Base-by-base conservation (phyloP, 1,140 invertebrate genomes). In the Sitophilus oryzae region DNA sequence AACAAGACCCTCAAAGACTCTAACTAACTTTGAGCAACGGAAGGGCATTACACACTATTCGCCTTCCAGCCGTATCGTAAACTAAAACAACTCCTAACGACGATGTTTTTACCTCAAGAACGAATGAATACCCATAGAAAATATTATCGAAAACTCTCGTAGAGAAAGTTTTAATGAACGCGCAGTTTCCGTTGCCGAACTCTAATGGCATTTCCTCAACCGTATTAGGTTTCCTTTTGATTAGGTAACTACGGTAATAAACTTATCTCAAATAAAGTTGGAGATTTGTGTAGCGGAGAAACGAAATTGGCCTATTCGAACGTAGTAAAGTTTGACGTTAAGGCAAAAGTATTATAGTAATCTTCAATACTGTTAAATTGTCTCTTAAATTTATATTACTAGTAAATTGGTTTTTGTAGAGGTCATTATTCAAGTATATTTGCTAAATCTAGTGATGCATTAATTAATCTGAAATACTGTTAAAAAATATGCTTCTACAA, bases 241-340 rank as follows among this genome's bases (percentile, higher is more conserved):
- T 45, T 53, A 53, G 43, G 16, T 20, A 38, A 44, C 50, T 52
- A 52, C 40, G 44, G 37, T 52, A 41, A 42, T 51, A 51, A 53
- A 53, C 21, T 53, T 43, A 53, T 53, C 38, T 41, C 38, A 20
- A 52, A 43, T 52, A 43, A 52, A 52, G 50, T 43, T 52, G 50
- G 50, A 52, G 44, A 52, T 41, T 52, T 52, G 50, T 44, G 40
- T 16, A 52, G 50, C 22, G 23, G 34, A 25, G 43, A n/a, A n/a
- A 43, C 41, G 50, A 52, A 43, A 52, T 52, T 52, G 44, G 43
- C 40, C 43, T 52, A 25, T 35, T 52, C 50, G 50, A 52, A 52
- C 44, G 43, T 52, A 23, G 40, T 34, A 50, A 30, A 21, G 44
- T 43, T 52, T 43, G 23, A 25, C 34, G 40, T 52, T 43, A 43